Evolutionary conservation across 2,113 vertebrate genomes (phyloP), one percentile per base, ranked within the genome.

Genomic region (Halichoeres trimaculatus): DNA sequence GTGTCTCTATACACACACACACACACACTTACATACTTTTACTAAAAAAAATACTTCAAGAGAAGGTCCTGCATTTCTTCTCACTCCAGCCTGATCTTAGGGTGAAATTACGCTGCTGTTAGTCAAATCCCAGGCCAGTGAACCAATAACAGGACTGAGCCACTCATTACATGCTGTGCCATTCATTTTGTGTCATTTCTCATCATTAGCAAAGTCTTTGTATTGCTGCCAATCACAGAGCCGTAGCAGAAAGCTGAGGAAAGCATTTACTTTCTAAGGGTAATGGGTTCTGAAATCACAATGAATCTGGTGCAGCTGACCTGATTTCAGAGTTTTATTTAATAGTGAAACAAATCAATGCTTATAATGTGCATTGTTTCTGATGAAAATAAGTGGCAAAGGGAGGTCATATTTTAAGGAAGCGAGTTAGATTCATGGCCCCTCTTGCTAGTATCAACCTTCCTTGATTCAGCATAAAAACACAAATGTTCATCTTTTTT

Each of bases 51-150:
- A 81, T 70, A 78, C 63, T 58, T 65, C 61, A 38, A 70, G 75
- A 48, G 8, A 66, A 68, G 71, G 64, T 75, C 74, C 68, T 69
- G 58, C 43, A 47, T 59, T 61, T 66, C 76, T 70, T 68, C 59
- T 24, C 36, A 74, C 34, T 45, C 54, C 56, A 23, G 65, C 59
- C 67, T 22, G 52, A 23, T 59, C 40, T 22, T 45, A 68, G 45
- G 63, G 68, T 74, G 62, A 88, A 85, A 85, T 87, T 78, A 80
- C 69, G 65, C 76, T n/a, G 57, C 82, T 83, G 77, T 79, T 87
- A 45, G 62, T 60, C 62, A 70, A 83, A 88, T 87, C 80, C 74
- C 80, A 55, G 76, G 34, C 83, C 87, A 75, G 77, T 85, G 85
- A 38, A 64, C 47, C 83, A 74, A 84, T 76, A 86, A 54, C 59